phyloP scores from a whole-genome alignment of 2,797 vertebrate species.

The Molossus alvarezi region DNA sequence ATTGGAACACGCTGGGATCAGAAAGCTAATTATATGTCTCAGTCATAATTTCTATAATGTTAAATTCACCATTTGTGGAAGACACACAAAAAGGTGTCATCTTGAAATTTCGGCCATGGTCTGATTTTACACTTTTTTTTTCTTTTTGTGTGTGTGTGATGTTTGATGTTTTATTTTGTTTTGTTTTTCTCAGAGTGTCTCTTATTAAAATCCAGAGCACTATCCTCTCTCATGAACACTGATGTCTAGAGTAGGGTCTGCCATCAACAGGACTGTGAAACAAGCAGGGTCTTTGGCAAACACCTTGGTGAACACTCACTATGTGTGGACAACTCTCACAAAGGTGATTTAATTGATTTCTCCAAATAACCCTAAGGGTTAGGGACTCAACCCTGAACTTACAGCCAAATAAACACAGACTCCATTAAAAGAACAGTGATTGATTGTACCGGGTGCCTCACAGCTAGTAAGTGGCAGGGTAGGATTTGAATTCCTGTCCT shows the following conservation, averaged over 20 bases:
- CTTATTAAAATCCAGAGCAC: not conserved
- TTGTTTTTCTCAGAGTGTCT: not conserved
- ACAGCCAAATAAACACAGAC: not conserved
- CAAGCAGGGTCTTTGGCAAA: not conserved
- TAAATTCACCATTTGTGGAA: not conserved
- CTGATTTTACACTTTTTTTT: not conserved
- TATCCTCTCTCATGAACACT: not conserved
- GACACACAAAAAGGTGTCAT: not conserved
- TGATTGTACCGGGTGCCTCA: accelerated
- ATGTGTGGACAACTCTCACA: not conserved
- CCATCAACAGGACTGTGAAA: not conserved
- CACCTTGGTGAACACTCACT: not conserved
- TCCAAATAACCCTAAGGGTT: not conserved
- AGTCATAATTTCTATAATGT: not conserved
- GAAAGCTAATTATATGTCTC: not conserved
- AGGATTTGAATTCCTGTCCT: no score
- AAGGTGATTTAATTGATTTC: not conserved
- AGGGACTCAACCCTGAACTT: not conserved
- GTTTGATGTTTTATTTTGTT: no score
- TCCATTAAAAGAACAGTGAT: not conserved
- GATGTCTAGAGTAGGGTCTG: not conserved
- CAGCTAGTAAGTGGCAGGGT: not conserved
- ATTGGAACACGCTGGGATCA: not conserved
- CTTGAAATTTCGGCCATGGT: not conserved
- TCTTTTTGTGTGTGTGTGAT: no score